phyloP scores from a whole-genome alignment of 1,140 invertebrate genomes.

The Drosophila tropicalis region DNA sequence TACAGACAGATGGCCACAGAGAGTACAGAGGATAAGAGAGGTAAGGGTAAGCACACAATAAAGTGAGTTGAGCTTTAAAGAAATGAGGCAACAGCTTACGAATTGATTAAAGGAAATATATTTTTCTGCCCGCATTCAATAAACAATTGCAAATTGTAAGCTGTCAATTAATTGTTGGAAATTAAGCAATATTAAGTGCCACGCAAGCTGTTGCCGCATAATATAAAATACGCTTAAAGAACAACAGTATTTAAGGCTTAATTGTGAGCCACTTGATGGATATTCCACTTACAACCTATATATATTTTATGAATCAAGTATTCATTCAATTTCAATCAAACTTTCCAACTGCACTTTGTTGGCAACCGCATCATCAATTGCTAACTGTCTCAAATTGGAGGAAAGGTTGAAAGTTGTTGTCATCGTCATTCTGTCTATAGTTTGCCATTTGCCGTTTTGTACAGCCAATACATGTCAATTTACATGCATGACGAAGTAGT shows the following conservation, averaged over 20 bases:
- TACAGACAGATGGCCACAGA: constrained; percentile 23
- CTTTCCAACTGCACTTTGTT: not conserved
- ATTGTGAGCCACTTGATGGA: too few relatives aligned
- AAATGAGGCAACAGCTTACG: constrained; percentile 18
- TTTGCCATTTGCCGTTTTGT: constrained; percentile 15
- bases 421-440: constrained; percentile 17
- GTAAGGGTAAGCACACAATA: not conserved
- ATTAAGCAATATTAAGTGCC: constrained; percentile 31
- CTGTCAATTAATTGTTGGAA: constrained; percentile 45
- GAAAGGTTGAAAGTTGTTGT: constrained; percentile 19
- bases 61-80: constrained; percentile 33
- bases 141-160: constrained; percentile 36
- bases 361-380: constrained; percentile 44
- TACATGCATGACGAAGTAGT: constrained; percentile 51
- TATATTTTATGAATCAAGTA: not conserved
- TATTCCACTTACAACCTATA: too few relatives aligned
- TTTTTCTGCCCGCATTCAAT: constrained; percentile 36
- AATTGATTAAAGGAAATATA: constrained; percentile 47
- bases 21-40: not conserved
- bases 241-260: not conserved
- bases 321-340: not conserved
- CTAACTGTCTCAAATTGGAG: constrained; percentile 37
- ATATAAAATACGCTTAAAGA: not conserved
- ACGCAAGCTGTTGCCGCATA: constrained; percentile 12
- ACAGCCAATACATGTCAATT: constrained; percentile 24